These are phyloP conservation scores for Eupithecia pulchellata DNA, from an alignment of 2,888 invertebrate species.

Conservation along the genomic window DNA sequence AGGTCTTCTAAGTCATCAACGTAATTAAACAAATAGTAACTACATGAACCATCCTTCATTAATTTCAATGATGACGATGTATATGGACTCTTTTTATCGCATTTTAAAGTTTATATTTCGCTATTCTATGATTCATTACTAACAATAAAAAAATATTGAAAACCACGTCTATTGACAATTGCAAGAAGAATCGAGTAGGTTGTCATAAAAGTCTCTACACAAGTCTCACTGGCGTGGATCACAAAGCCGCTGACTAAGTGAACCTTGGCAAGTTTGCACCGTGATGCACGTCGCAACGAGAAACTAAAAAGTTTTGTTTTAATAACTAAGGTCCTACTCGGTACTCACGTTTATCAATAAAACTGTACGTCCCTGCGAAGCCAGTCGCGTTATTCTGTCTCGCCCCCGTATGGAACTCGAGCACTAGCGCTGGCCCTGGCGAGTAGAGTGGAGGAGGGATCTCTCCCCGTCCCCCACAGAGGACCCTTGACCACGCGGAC, in stretches of 20 bases:
- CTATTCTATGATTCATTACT: not conserved
- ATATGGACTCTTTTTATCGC: not conserved
- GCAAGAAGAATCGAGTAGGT: not conserved
- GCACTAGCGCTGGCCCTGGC: slow-evolving; percentile 89
- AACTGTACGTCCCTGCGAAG: slow-evolving; percentile 90
- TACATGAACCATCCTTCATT: not conserved
- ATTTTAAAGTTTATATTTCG: not conserved
- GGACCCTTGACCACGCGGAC: slow-evolving; percentile 89
- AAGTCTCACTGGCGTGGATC: too few relatives aligned
- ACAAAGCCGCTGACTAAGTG: too few relatives aligned
- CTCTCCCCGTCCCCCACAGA: slow-evolving; percentile 89
- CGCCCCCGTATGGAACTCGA: slow-evolving; percentile 89
- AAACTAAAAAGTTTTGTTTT: not conserved
- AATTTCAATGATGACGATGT: not conserved
- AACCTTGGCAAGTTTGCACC: too few relatives aligned
- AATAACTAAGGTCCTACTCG: not conserved
- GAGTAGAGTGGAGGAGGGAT: slow-evolving; percentile 91
- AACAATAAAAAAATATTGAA: not conserved
- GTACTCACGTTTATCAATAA: slow-evolving; percentile 91
- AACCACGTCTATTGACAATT: not conserved
- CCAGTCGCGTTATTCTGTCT: slow-evolving; percentile 86
- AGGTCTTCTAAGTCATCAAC: not conserved
- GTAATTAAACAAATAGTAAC: not conserved
- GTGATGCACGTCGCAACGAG: too few relatives aligned
- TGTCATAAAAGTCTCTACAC: too few relatives aligned